Evolutionary conservation across 2,113 vertebrate genomes (phyloP).

Genomic region (Coryphaenoides rupestris): DNA sequence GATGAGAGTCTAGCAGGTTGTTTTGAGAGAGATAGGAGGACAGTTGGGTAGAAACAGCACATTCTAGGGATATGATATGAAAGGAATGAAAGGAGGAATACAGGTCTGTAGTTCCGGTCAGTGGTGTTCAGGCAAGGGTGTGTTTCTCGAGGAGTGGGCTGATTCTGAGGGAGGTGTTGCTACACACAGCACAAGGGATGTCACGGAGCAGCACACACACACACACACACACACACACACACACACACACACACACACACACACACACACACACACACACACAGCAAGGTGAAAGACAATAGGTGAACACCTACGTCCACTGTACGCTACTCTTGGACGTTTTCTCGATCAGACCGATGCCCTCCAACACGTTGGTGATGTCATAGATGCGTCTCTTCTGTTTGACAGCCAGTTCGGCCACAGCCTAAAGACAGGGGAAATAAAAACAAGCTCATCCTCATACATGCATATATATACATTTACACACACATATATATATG

Average conservation of each 20-base stretch:
- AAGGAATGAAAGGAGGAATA: no score
- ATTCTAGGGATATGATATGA: no score
- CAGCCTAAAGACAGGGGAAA: conserved; percentile 71
- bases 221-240: conserved; percentile 1
- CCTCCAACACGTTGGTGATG: conserved; percentile 95
- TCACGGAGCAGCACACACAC: background rate
- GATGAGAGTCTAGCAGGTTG: no score
- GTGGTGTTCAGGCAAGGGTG: no score
- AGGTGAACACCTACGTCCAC: conserved; percentile 85
- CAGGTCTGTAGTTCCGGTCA: no score
- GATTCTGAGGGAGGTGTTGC: no score
- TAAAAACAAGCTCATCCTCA: background rate
- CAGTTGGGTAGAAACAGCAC: no score
- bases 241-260: background rate
- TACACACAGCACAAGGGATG: no score
- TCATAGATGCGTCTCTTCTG: conserved; percentile 94
- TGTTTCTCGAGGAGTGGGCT: no score
- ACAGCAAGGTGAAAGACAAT: background rate
- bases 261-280: background rate
- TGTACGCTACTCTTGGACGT: conserved; percentile 91
- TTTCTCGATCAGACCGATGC: conserved; percentile 89
- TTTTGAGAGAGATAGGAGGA: no score
- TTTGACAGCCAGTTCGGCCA: conserved; percentile 80
- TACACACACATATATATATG: background rate
- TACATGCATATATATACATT: background rate